These are phyloP conservation scores for Anniella stebbinsi DNA, from an alignment of 2,797 vertebrate species.

Conservation along the genomic window DNA sequence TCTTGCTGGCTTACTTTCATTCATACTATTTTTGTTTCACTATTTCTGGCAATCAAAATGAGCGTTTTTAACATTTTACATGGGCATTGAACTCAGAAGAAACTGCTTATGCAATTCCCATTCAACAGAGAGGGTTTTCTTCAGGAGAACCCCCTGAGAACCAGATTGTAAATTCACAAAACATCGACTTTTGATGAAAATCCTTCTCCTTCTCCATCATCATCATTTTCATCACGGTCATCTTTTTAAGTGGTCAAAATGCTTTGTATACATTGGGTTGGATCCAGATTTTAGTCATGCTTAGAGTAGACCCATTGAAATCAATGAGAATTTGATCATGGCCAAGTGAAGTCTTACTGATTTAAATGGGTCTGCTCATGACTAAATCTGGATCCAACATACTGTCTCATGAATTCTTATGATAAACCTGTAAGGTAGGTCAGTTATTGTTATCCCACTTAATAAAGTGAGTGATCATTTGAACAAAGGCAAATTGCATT, in stretches of 20 bases:
- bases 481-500: neutral
- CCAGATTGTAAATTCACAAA: neutral
- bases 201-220: neutral
- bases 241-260: neutral
- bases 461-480: neutral
- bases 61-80: neutral
- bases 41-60: conserved; percentile 13
- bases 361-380: neutral
- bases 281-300: neutral
- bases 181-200: neutral
- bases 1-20: neutral
- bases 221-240: neutral
- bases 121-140: neutral
- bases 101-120: neutral
- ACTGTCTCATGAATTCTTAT: neutral
- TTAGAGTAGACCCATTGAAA: neutral
- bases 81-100: neutral
- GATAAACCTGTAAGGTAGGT: neutral
- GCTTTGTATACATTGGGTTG: neutral
- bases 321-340: neutral
- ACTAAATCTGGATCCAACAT: neutral
- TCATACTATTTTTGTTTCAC: neutral
- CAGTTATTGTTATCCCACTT: neutral
- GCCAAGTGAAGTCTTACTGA: too few species aligned
- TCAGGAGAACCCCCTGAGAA: neutral